Evolutionary conservation across 2,797 vertebrate species (phyloP), one percentile per base, ranked within the genome.

Genomic region (Streptopelia turtur): DNA sequence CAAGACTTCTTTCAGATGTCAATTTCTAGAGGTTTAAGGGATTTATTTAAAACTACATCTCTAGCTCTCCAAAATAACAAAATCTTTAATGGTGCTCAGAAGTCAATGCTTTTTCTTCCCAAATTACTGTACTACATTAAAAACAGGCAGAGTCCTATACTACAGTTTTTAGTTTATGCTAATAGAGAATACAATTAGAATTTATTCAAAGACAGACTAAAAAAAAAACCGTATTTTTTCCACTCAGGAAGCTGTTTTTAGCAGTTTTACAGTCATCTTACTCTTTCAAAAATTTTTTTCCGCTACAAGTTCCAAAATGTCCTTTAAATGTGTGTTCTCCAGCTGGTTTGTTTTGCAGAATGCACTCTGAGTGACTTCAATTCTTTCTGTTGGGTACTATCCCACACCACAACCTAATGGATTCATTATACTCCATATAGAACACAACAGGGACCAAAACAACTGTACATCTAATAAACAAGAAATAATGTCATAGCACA

Each of bases 201-300:
- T 63, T 27, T 45, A 74, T 30, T 90, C 53, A 74, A 87, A 87
- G 76, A 49, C 35, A 85, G 39, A 87, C 3, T 20, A 45, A 45
- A 45, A 45, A 45, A 43, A 92, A 52, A 86, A 41, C 31, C 47
- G 50, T 64, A 13, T 53, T 83, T 84, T 80, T 91, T 56, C 79
- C 85, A 70, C 33, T 91, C 37, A 30, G 84, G 86, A 16, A 45
- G 6, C 8, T 27, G 22, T 4, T 90, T 90, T 90, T 87, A 83
- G 87, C 57, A 76, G 17, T 88, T 95, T 83, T 60, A 87, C 28
- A 80, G 49, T 37, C 12, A 24, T 68, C 31, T 47, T 28, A 87
- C 20, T 92, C 53, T 72, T 76, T 37, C 43, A 71, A 89, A 80
- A 80, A n/a, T 6, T 91, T 93, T 93, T 90, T 94, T 90, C 80